A percentile compares a stretch with the other conserved stretches of the same genome.
phyloP scores from a whole-genome alignment of 2,888 invertebrate genomes.

The Sabatieria punctata region DNA sequence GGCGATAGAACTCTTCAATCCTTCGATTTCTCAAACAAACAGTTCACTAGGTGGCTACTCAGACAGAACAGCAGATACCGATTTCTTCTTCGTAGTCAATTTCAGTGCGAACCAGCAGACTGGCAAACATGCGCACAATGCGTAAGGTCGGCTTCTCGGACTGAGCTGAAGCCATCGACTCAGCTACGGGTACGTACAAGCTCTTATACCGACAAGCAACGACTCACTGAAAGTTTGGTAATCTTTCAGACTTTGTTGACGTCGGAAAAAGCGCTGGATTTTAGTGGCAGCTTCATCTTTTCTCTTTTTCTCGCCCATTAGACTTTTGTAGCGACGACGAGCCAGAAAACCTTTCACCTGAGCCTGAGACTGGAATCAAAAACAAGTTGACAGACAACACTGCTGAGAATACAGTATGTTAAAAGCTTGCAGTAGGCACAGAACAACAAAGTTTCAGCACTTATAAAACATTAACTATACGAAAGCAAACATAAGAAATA shows the following conservation, averaged over 20 bases:
- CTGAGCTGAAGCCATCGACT: conserved; percentile 11
- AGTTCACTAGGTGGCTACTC: background rate
- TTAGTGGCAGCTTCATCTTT: conserved; percentile 40
- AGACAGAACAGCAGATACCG: conserved; percentile 2
- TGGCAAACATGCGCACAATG: conserved; percentile 42
- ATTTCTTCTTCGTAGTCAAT: conserved; percentile 54
- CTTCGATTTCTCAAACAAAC: conserved; percentile 35
- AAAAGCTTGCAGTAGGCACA: too few species aligned
- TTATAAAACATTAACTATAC: too few species aligned
- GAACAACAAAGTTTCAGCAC: too few species aligned
- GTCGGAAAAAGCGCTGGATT: conserved; percentile 52
- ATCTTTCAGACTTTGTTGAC: conserved; percentile 46
- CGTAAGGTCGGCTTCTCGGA: conserved; percentile 17
- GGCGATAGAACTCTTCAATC: conserved; percentile 51
- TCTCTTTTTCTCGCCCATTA: too few species aligned
- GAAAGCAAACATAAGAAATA: too few species aligned
- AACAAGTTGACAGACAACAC: too few species aligned
- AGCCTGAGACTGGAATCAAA: too few species aligned
- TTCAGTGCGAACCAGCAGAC: conserved; percentile 50
- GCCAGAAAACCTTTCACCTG: too few species aligned
- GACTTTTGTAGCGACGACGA: too few species aligned
- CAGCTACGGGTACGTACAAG: background rate
- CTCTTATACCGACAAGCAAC: background rate
- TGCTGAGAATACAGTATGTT: too few species aligned
- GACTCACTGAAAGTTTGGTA: conserved; percentile 38